Evolutionary conservation across 1,140 invertebrate genomes (phyloP).

Genomic region (Aradophagus sp.): DNA sequence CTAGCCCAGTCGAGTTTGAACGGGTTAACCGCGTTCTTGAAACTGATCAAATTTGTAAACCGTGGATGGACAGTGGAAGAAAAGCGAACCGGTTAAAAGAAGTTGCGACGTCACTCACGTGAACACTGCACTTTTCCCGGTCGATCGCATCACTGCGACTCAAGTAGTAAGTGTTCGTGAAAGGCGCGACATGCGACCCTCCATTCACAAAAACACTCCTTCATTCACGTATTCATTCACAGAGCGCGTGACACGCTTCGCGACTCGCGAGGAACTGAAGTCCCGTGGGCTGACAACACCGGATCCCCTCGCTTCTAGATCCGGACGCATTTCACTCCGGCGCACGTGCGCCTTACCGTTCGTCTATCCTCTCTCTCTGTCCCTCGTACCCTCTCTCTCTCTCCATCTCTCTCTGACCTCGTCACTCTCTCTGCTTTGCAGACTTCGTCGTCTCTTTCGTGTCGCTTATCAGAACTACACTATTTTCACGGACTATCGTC

Average conservation of each 20-base stretch:
- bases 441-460: no score
- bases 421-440: not conserved
- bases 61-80: no score
- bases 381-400: conserved; percentile 16
- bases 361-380: no score
- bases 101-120: no score
- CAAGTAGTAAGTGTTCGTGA: conserved; percentile 33
- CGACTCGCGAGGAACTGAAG: conserved; percentile 69
- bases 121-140: no score
- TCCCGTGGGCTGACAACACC: conserved; percentile 59
- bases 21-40: no score
- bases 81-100: no score
- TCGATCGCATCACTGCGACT: conserved; percentile 8
- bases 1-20: no score
- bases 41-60: no score
- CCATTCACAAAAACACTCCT: conserved; percentile 38
- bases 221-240: conserved; percentile 19
- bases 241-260: conserved; percentile 59
- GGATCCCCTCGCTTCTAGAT: conserved; percentile 35
- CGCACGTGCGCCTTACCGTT: conserved; percentile 45
- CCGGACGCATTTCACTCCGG: conserved; percentile 34
- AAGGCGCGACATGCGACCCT: conserved; percentile 29
- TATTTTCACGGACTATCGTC: no score
- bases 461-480: no score
- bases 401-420: conserved; percentile 1